A percentile compares a stretch with the other conserved stretches of the same genome.
These are phyloP conservation scores for Xanthia togata DNA, from an alignment of 2,888 invertebrate genomes.

Conservation along the genomic window DNA sequence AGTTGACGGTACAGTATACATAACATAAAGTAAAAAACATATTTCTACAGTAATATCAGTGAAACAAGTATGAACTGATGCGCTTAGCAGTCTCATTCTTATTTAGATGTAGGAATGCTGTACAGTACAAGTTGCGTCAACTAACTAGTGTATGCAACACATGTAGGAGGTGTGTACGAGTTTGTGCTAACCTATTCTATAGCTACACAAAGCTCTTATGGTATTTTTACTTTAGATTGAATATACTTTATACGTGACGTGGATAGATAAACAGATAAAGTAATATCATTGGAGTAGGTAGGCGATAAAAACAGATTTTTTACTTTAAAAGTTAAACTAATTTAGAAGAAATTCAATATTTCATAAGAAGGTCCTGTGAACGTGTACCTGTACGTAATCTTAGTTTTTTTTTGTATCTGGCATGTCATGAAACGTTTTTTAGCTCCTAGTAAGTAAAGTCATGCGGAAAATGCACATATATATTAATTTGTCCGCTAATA, in stretches of 20 bases:
- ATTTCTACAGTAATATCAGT: not conserved
- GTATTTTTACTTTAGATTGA: not conserved
- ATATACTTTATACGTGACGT: slow-evolving; percentile 3
- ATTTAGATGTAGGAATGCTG: not conserved
- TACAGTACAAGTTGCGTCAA: slow-evolving; percentile 9
- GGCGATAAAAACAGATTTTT: not conserved
- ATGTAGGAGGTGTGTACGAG: not conserved
- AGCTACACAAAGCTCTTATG: slow-evolving; percentile 6
- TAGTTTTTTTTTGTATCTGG: slow-evolving; percentile 6
- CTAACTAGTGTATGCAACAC: slow-evolving; percentile 21
- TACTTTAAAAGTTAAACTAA: not conserved
- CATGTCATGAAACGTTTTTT: not conserved
- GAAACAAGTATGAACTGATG: slow-evolving; percentile 7
- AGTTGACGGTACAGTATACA: not conserved
- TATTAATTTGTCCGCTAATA: not conserved
- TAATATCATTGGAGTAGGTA: not conserved
- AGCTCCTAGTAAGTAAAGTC: not conserved
- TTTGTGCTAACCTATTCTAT: slow-evolving; percentile 1
- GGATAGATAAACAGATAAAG: not conserved
- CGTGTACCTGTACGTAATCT: not conserved
- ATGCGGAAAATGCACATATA: slow-evolving; percentile 1
- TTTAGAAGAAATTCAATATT: not conserved
- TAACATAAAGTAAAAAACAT: not conserved
- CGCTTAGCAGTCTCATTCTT: slow-evolving; percentile 6
- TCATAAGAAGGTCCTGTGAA: not conserved